Evolutionary conservation across 2,797 vertebrate species (phyloP), one percentile per base, ranked within the genome.

Genomic region (Staurois parvus): DNA sequence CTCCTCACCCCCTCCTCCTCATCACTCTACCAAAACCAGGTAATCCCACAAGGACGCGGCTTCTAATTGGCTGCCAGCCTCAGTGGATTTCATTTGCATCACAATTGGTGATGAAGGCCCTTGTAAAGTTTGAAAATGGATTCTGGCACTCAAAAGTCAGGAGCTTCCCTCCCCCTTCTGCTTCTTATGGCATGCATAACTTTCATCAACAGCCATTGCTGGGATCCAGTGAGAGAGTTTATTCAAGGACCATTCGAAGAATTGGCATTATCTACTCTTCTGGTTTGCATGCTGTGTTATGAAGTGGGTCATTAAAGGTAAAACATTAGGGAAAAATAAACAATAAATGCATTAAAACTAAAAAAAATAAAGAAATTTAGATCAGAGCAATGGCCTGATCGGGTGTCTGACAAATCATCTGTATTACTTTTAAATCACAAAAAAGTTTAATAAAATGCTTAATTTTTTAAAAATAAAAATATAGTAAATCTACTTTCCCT

Each of bases 71-170:
- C 83, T 87, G 85, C 75, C 1, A n/a, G n/a, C 69, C 68, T 75
- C 85, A 26, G 70, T 17, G 85, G 59, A 10, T 72, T 3, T 0
- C 0, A 93, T 93, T 90, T 93, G 90, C 92, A 94, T 92, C 37
- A 91, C 90, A 91, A 92, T 89, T 56, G 52, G 87, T 84, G 15
- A 26, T 12, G 83, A 9, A 32, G 72, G 87, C 88, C 79, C 86
- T 89, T 72, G 85, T 21, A 34, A 73, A 88, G 85, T 84, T 87
- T 72, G 88, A 88, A 88, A 89, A 76, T 73, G 68, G 83, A 74
- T 85, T 81, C 88, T 32, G 19, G 86, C 64, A 73, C 79, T 76
- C 52, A 21, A n/a, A 69, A 62, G 77, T 81, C 68, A 59, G 48
- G 68, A 72, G 32, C 48, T 67, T 0, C 73, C 45, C 29, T 66